Evolutionary conservation across 1,140 invertebrate species (phyloP), one percentile per base, ranked within the genome.

Genomic region (Adelges cooleyi): DNA sequence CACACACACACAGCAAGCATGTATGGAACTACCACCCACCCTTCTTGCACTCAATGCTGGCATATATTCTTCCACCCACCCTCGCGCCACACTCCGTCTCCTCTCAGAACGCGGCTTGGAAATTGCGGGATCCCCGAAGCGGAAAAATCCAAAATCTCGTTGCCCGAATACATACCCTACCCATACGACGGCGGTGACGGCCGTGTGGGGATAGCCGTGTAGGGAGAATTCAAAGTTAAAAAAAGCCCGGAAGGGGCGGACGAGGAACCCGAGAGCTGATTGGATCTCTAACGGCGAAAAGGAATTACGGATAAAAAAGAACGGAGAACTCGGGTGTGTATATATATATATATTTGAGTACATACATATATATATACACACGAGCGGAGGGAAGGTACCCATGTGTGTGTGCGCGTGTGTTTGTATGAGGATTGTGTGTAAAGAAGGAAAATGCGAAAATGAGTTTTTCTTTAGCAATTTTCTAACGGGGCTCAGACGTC

Each of bases 241-340:
- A 59, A 62, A 62, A 48, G 25, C 56, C 56, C 56, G 27, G 56
- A 62, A 62, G 56, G 40, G 56, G 56, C 56, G 56, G 56, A 33
- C 29, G 29, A 33, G 42, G 56, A 62, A 62, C 40, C 56, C 22
- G 42, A 27, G 56, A 62, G 42, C 56, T 62, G 56, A 62, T 62
- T 62, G 56, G 56, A 62, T 62, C 56, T 62, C 42, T 62, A 62
- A 62, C 56, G 56, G 56, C 42, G 42, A 62, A 62, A 62, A 62
- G 56, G 56, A 62, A 62, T 62, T 62, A 62, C 56, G 56, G 42
- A 62, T 62, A 33, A 59, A 59, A 59, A 59, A 59, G 38, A 56
- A 56, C 29, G 42, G 44, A 62, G 17, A 62, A 62, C 56, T 40
- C 20, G 17, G 17, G n/a, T 18, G 23, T 38, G 44, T 23, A 54